A percentile compares a stretch with the other conserved stretches of the same genome.
phyloP scores from a whole-genome alignment of 2,888 invertebrate genomes.

The Orthonychiurus folsomi region DNA sequence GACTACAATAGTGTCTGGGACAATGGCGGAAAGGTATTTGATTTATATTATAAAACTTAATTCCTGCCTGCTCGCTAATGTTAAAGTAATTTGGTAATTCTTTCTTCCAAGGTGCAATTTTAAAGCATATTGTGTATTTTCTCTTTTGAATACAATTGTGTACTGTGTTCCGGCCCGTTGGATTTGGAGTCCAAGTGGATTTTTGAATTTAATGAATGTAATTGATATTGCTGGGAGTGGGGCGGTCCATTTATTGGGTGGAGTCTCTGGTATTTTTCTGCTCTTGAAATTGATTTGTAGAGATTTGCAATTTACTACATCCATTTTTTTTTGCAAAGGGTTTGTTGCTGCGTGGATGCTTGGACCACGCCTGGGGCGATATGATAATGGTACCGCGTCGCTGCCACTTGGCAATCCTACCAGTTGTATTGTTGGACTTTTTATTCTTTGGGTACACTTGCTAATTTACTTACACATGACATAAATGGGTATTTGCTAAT shows the following conservation, averaged over 20 bases:
- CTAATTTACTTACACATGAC: no score
- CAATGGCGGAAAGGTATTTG: constrained; percentile 45
- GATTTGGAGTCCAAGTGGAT: constrained; percentile 43
- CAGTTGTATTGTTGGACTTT: constrained; percentile 44
- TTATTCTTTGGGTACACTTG: constrained; percentile 47
- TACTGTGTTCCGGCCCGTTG: constrained; percentile 46
- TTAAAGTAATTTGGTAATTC: not conserved
- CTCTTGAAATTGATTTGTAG: not conserved
- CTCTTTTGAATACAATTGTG: constrained; percentile 45
- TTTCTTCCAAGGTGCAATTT: constrained; percentile 41
- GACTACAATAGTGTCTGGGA: constrained; percentile 44
- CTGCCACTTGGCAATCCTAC: constrained; percentile 44
- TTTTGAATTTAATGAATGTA: constrained; percentile 44
- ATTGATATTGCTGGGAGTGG: constrained; percentile 47
- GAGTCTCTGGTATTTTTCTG: constrained; percentile 42
- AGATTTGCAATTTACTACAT: not conserved
- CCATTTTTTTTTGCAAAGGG: constrained; percentile 15
- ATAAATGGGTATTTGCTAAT: no score
- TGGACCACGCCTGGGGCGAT: constrained; percentile 42
- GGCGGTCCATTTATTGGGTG: constrained; percentile 46
- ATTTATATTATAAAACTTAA: no score
- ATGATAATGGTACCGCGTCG: constrained; percentile 41
- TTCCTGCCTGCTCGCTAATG: not conserved
- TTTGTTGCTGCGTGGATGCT: constrained; percentile 40
- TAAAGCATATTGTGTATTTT: constrained; percentile 45